Base-by-base conservation (phyloP, 2,797 vertebrate species). In the Bovichtus variegatus region DNA sequence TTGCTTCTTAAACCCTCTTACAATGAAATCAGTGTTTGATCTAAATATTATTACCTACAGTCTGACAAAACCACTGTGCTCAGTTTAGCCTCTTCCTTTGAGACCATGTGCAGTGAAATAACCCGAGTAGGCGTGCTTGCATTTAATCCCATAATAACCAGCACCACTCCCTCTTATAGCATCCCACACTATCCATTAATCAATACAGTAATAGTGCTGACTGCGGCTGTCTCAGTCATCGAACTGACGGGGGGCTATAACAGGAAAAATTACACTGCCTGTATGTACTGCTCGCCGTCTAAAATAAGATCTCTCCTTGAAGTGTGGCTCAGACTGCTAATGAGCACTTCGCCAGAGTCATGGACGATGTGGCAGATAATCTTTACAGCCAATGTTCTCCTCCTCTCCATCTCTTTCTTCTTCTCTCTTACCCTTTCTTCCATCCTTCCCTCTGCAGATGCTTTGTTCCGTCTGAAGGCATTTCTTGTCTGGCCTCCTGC, bases 291-390 rank as follows among this genome's bases (percentile, higher is more conserved):
- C 77, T 62, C 80, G 67, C 53, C 19, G 9, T 87, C 87, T 88
- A 92, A 93, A 94, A 91, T 88, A 94, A 90, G 87, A 84, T 71
- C 78, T 90, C 83, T 92, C 94, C 94, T 95, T 95, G 93, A 93
- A 86, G 91, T 82, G 78, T 73, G 83, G 50, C 77, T 82, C 76
- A 61, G 85, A 92, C 91, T 91, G 85, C 93, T 94, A 93, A 95
- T 94, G 90, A 91, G 84, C 54, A 21, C 77, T 81, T 34, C 71
- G 49, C 68, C 54, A 34, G 78, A 60, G 74, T 86, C 71, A 59
- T 38, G 78, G 78, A n/a, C 43, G 13, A 27, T 59, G 61, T 84
- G 71, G 66, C 75, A 84, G 71, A 84, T 82, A 80, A 86, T 91
- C 84, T 87, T 83, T 89, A 80, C 19, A 74, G 73, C 15, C 29